Evolutionary conservation across 2,888 invertebrate genomes (phyloP), one percentile per base, ranked within the genome.

Genomic region (Ellobium chinense): DNA sequence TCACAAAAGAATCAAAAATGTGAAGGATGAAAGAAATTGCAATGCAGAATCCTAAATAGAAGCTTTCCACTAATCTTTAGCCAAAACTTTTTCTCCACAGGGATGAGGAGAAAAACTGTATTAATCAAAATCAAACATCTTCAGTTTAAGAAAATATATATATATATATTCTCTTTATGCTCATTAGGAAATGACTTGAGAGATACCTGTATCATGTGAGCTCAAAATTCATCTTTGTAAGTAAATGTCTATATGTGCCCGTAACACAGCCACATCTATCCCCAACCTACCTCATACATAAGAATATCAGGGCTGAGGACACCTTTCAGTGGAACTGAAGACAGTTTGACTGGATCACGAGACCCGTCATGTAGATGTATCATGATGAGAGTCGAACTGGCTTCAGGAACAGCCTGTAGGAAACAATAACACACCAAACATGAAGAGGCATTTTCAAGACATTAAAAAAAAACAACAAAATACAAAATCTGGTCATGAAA

Each of bases 301-400:
- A 91, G 86, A 34, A 90, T 84, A 76, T 90, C 89, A 36, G 91
- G 90, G 3, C 87, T 82, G 0, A 90, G 83, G 9, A 90, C 70
- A 5, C 88, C 88, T 66, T 82, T 80, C 29, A 91, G 76, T 14
- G 84, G 82, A 21, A 77, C 78, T 54, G 84, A 81, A 58, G 82
- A 81, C 27, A 87, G 54, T 62, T 79, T 84, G 37, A 66, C 65
- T n/a, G 89, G 88, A 46, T 87, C 84, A 46, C 63, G 77, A 21
- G 78, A 66, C 39, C 31, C 65, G 39, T 78, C 74, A 46, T 46
- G 58, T 7, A 82, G 62, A 39, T 82, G 27, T 37, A 82, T 29
- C n/a, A 78, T 27, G 18, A 62, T 74, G 2, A 82, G 63, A 18
- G 60, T 27, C 36, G 81, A 78, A 21, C 65, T 63, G 14, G 72